A percentile compares a stretch with the other conserved stretches of the same genome.
Conservation (phyloP, 1,140 invertebrate species). For the Orchesella cincta region DNA sequence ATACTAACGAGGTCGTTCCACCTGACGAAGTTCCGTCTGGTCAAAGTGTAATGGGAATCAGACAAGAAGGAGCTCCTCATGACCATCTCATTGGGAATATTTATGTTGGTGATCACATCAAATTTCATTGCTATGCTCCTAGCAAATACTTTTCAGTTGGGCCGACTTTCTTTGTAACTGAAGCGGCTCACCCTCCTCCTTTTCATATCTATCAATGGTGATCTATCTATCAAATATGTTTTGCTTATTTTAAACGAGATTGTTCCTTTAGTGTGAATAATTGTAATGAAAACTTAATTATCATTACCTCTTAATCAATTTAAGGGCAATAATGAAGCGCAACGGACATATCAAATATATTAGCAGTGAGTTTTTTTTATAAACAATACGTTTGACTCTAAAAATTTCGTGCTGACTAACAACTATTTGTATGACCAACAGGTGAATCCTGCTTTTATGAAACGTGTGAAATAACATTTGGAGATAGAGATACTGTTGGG, state of each 20-base stretch:
- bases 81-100: slow-evolving; percentile 34
- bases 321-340: slow-evolving; percentile 32
- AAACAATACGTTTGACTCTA: too few relatives aligned
- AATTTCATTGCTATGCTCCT: slow-evolving; percentile 37
- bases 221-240: too few relatives aligned
- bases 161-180: slow-evolving; percentile 34
- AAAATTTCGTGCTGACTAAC: too few relatives aligned
- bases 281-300: too few relatives aligned
- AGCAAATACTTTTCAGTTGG: slow-evolving; percentile 37
- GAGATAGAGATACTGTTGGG: slow-evolving; percentile 28
- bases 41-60: slow-evolving; percentile 31
- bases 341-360: slow-evolving; percentile 37
- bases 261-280: too few relatives aligned
- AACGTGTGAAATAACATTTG: slow-evolving; percentile 40
- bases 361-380: slow-evolving; percentile 25
- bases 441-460: slow-evolving; percentile 38
- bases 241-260: too few relatives aligned
- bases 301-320: too few relatives aligned
- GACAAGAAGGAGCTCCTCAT: slow-evolving; percentile 31
- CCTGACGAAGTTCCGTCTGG: slow-evolving; percentile 32
- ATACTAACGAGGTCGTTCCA: neutral
- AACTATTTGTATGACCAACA: too few relatives aligned
- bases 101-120: slow-evolving; percentile 35
- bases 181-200: slow-evolving; percentile 18
- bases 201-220: slow-evolving; percentile 37